Evolutionary conservation across 2,113 vertebrate genomes (phyloP).

Genomic region (Poeciliopsis retropinna): DNA sequence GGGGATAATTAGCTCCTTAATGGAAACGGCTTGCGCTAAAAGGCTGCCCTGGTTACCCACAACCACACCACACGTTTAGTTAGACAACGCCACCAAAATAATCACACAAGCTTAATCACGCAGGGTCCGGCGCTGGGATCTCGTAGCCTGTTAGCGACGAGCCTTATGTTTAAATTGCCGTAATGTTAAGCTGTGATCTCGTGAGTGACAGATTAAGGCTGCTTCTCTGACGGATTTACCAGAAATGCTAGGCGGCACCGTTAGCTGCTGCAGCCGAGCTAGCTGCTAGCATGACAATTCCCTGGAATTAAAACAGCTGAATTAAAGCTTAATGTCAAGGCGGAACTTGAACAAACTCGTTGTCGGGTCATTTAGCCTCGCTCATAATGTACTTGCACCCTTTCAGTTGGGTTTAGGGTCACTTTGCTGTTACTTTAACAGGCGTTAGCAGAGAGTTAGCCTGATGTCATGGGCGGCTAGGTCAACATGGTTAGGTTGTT

Average conservation of each 20-base stretch:
- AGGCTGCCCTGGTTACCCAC: not conserved
- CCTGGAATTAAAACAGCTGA: not conserved
- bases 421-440: conserved; percentile 35
- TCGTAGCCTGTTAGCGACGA: conserved; percentile 7
- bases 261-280: conserved; percentile 43
- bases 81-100: not conserved
- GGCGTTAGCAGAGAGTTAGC: conserved; percentile 38
- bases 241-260: conserved; percentile 14
- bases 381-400: not conserved
- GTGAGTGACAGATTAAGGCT: conserved; percentile 71
- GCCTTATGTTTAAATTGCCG: conserved; percentile 19
- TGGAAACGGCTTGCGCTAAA: conserved; percentile 20
- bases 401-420: conserved; percentile 27
- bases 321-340: no score
- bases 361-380: no score
- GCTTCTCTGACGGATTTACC: conserved; percentile 66
- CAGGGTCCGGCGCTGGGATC: no score
- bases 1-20: conserved; percentile 53
- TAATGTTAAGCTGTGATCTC: conserved; percentile 55
- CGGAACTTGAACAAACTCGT: not conserved
- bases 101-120: not conserved
- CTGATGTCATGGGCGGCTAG: conserved; percentile 29
- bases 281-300: not conserved
- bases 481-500: not conserved
- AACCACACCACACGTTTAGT: not conserved